These are phyloP conservation scores for Nettapus auritus DNA, from an alignment of 2,113 vertebrate species.

Conservation along the genomic window DNA sequence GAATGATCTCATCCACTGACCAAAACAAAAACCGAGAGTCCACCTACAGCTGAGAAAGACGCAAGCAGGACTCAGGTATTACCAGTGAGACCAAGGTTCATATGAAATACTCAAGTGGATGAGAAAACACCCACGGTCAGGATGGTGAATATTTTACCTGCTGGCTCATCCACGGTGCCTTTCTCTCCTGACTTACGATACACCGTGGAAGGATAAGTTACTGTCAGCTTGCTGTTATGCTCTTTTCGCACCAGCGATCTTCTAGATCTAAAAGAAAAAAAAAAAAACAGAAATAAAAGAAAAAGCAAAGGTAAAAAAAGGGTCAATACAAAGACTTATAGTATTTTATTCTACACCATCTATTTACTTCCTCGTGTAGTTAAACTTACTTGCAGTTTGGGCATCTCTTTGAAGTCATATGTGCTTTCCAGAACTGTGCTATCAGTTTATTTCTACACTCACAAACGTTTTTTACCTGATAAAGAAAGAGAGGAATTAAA, in stretches of 20 bases:
- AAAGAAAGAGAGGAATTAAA: neutral
- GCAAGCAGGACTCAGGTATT: neutral
- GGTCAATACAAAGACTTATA: neutral
- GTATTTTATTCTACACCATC: neutral
- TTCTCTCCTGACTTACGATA: constrained; percentile 34
- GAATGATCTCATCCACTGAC: neutral
- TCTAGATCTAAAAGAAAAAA: constrained; percentile 71
- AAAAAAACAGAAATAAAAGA: no score
- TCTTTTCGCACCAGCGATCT: constrained; percentile 85
- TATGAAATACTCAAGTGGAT: neutral
- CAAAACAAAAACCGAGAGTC: neutral
- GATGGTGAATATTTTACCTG: constrained; percentile 4
- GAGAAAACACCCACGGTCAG: neutral
- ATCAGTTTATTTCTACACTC: constrained; percentile 86
- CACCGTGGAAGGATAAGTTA: constrained; percentile 75
- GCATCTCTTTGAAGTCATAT: constrained; percentile 86
- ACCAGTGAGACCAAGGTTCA: neutral
- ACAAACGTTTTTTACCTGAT: constrained; percentile 91
- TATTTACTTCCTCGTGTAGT: neutral
- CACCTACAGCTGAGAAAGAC: neutral
- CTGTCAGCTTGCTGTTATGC: constrained; percentile 93
- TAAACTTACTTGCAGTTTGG: constrained; percentile 89
- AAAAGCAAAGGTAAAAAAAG: neutral
- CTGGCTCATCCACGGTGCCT: neutral
- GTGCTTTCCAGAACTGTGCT: constrained; percentile 86